A percentile compares a stretch with the other conserved stretches of the same genome.
phyloP scores from a whole-genome alignment of 2,888 invertebrate species.

The Protula sp. region DNA sequence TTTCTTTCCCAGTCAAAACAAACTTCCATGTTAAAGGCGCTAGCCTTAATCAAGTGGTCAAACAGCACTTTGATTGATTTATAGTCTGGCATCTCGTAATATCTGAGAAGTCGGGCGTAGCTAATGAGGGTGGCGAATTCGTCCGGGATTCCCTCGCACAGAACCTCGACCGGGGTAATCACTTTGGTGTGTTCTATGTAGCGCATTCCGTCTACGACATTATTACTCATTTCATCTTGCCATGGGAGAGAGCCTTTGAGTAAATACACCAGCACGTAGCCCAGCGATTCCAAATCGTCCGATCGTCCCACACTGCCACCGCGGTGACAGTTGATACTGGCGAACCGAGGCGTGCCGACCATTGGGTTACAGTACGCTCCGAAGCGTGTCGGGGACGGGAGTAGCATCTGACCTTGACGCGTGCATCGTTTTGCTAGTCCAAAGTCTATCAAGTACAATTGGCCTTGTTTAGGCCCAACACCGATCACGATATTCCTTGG shows the following conservation, averaged over 20 bases:
- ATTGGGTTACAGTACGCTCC: slow-evolving; percentile 17
- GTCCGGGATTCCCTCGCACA: slow-evolving; percentile 20
- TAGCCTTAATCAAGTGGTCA: no score
- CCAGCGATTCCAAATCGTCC: slow-evolving; percentile 22
- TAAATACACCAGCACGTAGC: slow-evolving; percentile 18
- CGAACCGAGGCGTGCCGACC: slow-evolving; percentile 20
- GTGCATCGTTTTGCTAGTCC: slow-evolving; percentile 44
- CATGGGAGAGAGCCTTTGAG: slow-evolving; percentile 22
- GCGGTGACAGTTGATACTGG: slow-evolving; percentile 16
- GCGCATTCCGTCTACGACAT: slow-evolving; percentile 9
- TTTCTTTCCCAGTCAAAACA: no score
- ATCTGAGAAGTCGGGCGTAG: slow-evolving; percentile 14
- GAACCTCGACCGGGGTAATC: slow-evolving; percentile 5
- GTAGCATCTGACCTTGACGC: not conserved
- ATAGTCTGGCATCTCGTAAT: slow-evolving; percentile 16
- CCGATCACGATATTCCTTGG: slow-evolving; percentile 56
- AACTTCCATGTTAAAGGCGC: no score
- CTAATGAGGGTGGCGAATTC: slow-evolving; percentile 18
- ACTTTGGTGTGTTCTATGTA: slow-evolving; percentile 15
- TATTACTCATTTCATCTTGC: slow-evolving; percentile 17
- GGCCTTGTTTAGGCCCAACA: not conserved
- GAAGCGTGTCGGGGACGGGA: slow-evolving; percentile 21
- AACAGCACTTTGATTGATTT: slow-evolving; percentile 13
- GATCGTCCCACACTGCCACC: slow-evolving; percentile 13
- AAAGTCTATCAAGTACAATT: slow-evolving; percentile 51